Base-by-base conservation (phyloP, 2,888 invertebrate species). In the Arctia plantaginis region DNA sequence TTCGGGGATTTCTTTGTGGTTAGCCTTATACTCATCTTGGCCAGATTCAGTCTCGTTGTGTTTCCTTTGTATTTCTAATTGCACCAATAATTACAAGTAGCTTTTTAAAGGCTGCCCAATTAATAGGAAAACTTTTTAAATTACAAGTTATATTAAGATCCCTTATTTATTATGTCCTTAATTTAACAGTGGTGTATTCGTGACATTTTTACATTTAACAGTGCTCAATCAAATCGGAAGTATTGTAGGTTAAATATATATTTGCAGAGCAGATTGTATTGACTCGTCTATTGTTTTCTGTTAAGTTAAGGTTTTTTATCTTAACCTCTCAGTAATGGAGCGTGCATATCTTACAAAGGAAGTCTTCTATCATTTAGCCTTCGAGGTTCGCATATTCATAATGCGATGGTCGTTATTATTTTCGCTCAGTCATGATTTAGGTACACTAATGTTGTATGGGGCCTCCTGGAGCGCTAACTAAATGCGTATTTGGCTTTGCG, bases 1-100 rank as follows among this genome's bases (percentile, higher is more conserved):
- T 88, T 88, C 84, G 90, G 92, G 90, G 90, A 91, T 92, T 91
- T 90, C 90, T 92, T 92, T 93, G 93, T 91, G 91, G 91, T 91
- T 86, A 85, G 86, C 87, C 85, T 89, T 85, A 87, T 87, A 84
- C 83, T 86, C 81, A 82, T 82, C 81, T 80, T 78, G 81, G 85
- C 80, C 78, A 77, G 69, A 72, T 79, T 79, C 80, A 70, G 79
- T 86, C 78, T 89, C 86, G 87, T 89, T 90, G 89, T 87, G 87
- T 88, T 83, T 77, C 80, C 72, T 84, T 76, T 80, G 83, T 79
- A 79, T 81, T 85, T 85, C 82, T 86, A 84, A 86, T 85, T 79
- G 80, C 77, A 76, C 72, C 72, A 69, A 80, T 81, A 83, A 86
- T 88, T 85, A 87, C 82, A 75, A 55, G 72, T 64, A 41, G 51